Conservation (phyloP, 2,888 invertebrate species). For the Melipona beecheii region DNA sequence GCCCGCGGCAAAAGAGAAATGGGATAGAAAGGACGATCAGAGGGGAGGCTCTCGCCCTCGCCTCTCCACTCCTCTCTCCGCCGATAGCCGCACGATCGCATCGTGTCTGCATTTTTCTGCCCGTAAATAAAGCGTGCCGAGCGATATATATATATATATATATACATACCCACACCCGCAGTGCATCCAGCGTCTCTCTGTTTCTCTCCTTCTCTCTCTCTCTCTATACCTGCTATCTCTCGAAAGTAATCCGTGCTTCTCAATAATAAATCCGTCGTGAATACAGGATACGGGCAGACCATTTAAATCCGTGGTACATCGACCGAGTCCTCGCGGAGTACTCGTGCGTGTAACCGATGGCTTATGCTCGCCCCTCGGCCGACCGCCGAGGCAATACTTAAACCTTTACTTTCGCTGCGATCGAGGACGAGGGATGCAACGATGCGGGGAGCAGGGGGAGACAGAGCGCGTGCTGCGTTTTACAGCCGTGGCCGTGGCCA, state of each 20-base stretch:
- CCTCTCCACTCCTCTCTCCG: neutral
- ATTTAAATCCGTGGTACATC: constrained; percentile 60
- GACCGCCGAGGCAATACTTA: constrained; percentile 51
- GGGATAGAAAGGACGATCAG: constrained; percentile 64
- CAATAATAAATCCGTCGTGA: constrained; percentile 77
- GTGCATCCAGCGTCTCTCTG: constrained; percentile 3
- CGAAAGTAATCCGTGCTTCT: constrained; percentile 74
- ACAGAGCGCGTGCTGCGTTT: constrained; percentile 54
- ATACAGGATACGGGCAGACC: constrained; percentile 51
- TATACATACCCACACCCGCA: neutral
- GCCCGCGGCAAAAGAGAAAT: constrained; percentile 70
- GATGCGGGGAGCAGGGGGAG: neutral
- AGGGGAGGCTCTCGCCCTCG: constrained; percentile 27
- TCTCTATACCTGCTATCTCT: constrained; percentile 44
- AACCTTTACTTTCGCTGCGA: constrained; percentile 35
- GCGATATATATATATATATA: neutral
- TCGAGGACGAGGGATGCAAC: neutral
- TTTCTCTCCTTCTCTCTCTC: constrained; percentile 7
- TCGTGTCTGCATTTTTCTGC: constrained; percentile 67
- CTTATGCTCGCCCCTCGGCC: constrained; percentile 40
- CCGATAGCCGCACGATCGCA: constrained; percentile 60
- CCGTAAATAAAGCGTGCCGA: constrained; percentile 69
- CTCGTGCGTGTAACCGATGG: constrained; percentile 58
- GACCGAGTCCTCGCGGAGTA: constrained; percentile 46
- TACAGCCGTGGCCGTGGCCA: constrained; percentile 37